A percentile compares a stretch with the other conserved stretches of the same genome.
Evolutionary conservation across 2,888 invertebrate genomes (phyloP).

Genomic region (Catocala fraxini): DNA sequence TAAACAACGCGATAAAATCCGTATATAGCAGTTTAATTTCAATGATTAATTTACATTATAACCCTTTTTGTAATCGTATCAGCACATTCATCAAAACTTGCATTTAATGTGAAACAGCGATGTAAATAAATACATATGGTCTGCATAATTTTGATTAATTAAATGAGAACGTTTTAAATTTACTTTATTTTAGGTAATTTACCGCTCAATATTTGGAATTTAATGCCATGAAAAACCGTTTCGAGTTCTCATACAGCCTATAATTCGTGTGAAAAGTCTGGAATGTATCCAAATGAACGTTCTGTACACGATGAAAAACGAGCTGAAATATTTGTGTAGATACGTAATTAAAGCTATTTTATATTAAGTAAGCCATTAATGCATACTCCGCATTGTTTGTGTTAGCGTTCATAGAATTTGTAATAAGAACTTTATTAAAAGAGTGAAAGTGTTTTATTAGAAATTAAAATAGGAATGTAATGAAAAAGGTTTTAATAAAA

Average conservation of each 20-base stretch:
- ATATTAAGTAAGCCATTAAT: slow-evolving; percentile 2
- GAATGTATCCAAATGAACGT: slow-evolving; percentile 19
- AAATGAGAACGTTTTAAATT: background rate
- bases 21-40: too few species aligned
- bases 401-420: background rate
- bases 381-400: background rate
- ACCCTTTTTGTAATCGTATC: too few species aligned
- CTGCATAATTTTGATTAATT: background rate
- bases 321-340: slow-evolving; percentile 7
- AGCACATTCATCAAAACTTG: too few species aligned
- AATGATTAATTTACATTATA: background rate
- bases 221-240: slow-evolving; percentile 11
- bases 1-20: too few species aligned
- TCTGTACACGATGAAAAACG: slow-evolving; percentile 10
- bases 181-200: background rate
- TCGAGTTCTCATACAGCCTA: slow-evolving; percentile 10
- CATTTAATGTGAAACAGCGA: too few species aligned
- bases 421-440: too few species aligned
- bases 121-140: too few species aligned
- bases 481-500: too few species aligned
- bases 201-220: slow-evolving; percentile 1
- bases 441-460: too few species aligned
- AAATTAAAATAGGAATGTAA: too few species aligned
- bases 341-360: slow-evolving; percentile 7
- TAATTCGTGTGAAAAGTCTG: slow-evolving; percentile 16